Evolutionary conservation across 2,888 invertebrate genomes (phyloP).

Genomic region (Coelopa pilipes): DNA sequence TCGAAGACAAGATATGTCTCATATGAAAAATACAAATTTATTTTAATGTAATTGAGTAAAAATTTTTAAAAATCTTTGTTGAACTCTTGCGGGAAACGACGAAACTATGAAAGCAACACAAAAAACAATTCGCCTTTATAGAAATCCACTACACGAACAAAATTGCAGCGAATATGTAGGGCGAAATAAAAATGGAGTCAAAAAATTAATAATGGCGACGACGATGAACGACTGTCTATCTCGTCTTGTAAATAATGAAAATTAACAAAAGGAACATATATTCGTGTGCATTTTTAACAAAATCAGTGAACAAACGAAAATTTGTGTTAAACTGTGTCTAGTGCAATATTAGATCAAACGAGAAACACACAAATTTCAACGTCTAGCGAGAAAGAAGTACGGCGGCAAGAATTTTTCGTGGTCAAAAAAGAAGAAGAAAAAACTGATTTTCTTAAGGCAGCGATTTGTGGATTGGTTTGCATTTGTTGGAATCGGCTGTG

Average conservation of each 20-base stretch:
- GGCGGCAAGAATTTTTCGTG: conserved; percentile 58
- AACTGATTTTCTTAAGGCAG: conserved; percentile 27
- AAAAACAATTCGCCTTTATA: conserved; percentile 9
- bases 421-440: conserved; percentile 47
- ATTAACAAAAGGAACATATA: conserved; percentile 26
- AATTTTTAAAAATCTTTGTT: no score
- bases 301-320: conserved; percentile 25
- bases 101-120: conserved; percentile 11
- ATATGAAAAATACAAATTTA: no score
- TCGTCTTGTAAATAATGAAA: conserved; percentile 60
- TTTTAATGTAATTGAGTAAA: no score
- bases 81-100: not conserved
- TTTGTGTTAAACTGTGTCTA: conserved; percentile 18
- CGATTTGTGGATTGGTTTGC: conserved; percentile 6
- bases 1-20: no score
- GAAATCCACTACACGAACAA: not conserved
- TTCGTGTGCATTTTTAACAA: conserved; percentile 44
- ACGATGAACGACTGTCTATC: conserved; percentile 44
- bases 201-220: conserved; percentile 63
- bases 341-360: conserved; percentile 28
- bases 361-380: conserved; percentile 11
- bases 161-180: conserved; percentile 40
- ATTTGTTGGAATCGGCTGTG: conserved; percentile 27
- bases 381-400: conserved; percentile 44
- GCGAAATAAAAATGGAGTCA: conserved; percentile 60